Percentiles rank a stretch among this genome's conserved stretches.
These are phyloP conservation scores for Ophioderma brevispina DNA, from an alignment of 35 echinoderm and acorn worm species.

Conservation along the genomic window DNA sequence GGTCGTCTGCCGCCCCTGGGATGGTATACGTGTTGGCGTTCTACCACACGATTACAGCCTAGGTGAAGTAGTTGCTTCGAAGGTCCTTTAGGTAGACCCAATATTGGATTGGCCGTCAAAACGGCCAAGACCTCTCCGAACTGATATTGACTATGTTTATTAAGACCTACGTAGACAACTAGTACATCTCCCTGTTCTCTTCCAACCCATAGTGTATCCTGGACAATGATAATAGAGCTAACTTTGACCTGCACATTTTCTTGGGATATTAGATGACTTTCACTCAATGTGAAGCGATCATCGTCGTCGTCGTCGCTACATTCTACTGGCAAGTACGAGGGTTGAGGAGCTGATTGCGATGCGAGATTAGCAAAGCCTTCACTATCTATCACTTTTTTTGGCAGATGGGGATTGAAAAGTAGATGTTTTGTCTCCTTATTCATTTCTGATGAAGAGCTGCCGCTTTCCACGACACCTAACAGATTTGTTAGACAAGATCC, in stretches of 20 bases:
- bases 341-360: no score
- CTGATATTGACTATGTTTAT: not conserved
- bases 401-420: no score
- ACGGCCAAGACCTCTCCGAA: slow-evolving; percentile 46
- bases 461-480: no score
- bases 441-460: no score
- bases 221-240: slow-evolving; percentile 30
- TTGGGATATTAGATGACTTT: no score
- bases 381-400: no score
- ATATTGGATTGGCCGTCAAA: not conserved
- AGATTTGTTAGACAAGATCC: not conserved
- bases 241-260: not conserved
- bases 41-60: slow-evolving; percentile 31
- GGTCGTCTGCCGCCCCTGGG: no score
- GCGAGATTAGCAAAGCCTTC: no score
- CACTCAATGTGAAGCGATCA: no score
- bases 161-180: slow-evolving; percentile 9
- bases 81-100: not conserved
- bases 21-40: not conserved
- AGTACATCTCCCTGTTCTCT: slow-evolving; percentile 42
- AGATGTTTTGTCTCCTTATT: no score
- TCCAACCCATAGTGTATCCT: slow-evolving; percentile 68
- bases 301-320: no score
- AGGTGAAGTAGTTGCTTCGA: not conserved
- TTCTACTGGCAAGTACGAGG: not conserved